Evolutionary conservation across 2,113 vertebrate genomes (phyloP).

Genomic region (Dicentrarchus labrax): DNA sequence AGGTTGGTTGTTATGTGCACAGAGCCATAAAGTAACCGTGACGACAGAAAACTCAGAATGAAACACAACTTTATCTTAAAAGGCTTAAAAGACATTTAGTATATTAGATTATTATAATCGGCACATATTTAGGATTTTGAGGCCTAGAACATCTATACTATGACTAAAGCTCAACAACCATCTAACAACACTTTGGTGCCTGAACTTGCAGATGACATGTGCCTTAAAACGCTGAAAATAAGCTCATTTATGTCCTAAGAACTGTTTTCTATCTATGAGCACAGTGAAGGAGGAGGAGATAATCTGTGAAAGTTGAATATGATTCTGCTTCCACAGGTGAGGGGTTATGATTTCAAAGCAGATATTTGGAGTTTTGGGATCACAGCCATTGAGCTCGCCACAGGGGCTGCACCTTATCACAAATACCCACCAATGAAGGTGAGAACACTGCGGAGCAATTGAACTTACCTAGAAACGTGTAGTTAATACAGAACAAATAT

Average conservation of each 20-base stretch:
- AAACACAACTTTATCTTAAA: background rate
- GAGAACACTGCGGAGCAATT: background rate
- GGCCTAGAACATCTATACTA: background rate
- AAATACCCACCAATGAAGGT: slow-evolving; percentile 99
- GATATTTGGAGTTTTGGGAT: slow-evolving; percentile 99
- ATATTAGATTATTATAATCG: too few species aligned
- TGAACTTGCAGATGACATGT: background rate
- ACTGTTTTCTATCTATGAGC: background rate
- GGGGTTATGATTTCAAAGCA: slow-evolving; percentile 99
- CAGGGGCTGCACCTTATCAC: slow-evolving; percentile 97
- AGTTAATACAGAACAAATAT: background rate
- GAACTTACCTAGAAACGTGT: background rate
- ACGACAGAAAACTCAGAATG: background rate
- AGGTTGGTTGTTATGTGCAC: slow-evolving; percentile 81
- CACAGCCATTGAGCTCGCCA: slow-evolving; percentile 98
- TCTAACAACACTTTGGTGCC: background rate
- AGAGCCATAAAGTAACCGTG: background rate
- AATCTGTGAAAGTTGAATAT: background rate
- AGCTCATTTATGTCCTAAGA: background rate
- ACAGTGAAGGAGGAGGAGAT: background rate
- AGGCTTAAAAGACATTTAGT: background rate
- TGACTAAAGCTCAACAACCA: background rate
- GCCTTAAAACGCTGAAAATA: background rate
- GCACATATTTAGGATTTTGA: background rate
- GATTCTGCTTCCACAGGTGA: slow-evolving; percentile 85